Base-by-base conservation (phyloP, 2,797 vertebrate genomes). In the Apogon talboti region DNA sequence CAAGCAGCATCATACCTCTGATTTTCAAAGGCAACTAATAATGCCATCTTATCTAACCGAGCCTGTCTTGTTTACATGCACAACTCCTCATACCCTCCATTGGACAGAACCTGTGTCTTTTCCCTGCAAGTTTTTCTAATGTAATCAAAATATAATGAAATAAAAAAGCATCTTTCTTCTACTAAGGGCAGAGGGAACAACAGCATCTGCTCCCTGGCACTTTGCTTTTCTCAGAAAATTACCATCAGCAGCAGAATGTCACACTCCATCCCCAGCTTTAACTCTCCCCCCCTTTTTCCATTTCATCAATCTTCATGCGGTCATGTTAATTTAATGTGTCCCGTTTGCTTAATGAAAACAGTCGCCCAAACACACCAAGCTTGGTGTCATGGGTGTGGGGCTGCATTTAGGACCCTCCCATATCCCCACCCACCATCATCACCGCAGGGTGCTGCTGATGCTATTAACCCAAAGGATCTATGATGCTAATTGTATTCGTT, bases 281-380 rank as follows among this genome's bases (percentile, higher is more conserved):
- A 63, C 56, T 28, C 16, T 15, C 44, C 33, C 44, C 33, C 9
- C 33, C 8, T 51, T 82, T 80, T 81, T 83, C 68, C 63, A 76
- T 66, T 72, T 79, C 78, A 87, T 91, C 90, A 82, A 74, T 79
- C 77, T 70, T 74, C 48, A 83, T 60, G 79, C 67, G 50, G 41
- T 72, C 74, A 44, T 58, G 64, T 56, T 72, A 45, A 86, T 87
- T 80, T 79, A 63, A 83, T 44, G 57, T 56, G 63, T 68, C 66
- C 70, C 24, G 1, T 14, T 44, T 41, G 38, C 0, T 62, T 84
- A 81, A 89, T 81, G 71, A 73, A 85, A 84, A 83, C 72, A 80
- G 21, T 50, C 71, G 71, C 46, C 62, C 73, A 71, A 74, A 83
- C 66, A 74, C 30, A 45, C 46, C 72, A 72, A 78, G 76, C 68